These are phyloP conservation scores for Eleutherodactylus coqui DNA, from an alignment of 2,797 vertebrate species.

Conservation along the genomic window DNA sequence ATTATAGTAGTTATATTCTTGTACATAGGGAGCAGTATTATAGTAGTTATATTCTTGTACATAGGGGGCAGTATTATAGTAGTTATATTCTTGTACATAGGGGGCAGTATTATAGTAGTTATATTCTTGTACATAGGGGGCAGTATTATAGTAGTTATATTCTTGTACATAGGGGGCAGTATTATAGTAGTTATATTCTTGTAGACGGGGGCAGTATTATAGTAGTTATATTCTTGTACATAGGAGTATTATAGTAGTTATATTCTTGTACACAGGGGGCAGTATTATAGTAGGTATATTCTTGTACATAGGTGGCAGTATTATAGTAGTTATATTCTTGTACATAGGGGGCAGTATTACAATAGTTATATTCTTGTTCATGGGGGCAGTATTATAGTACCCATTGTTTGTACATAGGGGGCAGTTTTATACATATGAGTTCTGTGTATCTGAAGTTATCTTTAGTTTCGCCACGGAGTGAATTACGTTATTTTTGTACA, in stretches of 20 bases:
- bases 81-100: slow-evolving; percentile 26
- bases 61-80: slow-evolving; percentile 27
- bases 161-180: slow-evolving; percentile 8
- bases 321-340: slow-evolving; percentile 17
- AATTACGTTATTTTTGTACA: background rate
- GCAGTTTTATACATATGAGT: background rate
- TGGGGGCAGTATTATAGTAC: slow-evolving; percentile 1
- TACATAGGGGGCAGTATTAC: background rate
- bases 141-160: slow-evolving; percentile 30
- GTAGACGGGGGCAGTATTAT: slow-evolving; percentile 10
- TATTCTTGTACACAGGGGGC: background rate
- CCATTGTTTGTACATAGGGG: background rate
- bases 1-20: slow-evolving; percentile 28
- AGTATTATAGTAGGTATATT: slow-evolving; percentile 13
- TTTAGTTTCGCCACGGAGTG: background rate
- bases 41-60: slow-evolving; percentile 24
- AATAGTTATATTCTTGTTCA: background rate
- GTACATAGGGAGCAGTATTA: slow-evolving; percentile 15
- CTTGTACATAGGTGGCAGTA: background rate
- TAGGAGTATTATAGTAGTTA: slow-evolving; percentile 11
- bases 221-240: slow-evolving; percentile 10
- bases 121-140: slow-evolving; percentile 23
- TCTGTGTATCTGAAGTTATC: background rate
- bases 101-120: slow-evolving; percentile 26
- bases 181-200: slow-evolving; percentile 26